phyloP scores from a whole-genome alignment of 2,797 vertebrate species.

The Sphaeramia orbicularis region DNA sequence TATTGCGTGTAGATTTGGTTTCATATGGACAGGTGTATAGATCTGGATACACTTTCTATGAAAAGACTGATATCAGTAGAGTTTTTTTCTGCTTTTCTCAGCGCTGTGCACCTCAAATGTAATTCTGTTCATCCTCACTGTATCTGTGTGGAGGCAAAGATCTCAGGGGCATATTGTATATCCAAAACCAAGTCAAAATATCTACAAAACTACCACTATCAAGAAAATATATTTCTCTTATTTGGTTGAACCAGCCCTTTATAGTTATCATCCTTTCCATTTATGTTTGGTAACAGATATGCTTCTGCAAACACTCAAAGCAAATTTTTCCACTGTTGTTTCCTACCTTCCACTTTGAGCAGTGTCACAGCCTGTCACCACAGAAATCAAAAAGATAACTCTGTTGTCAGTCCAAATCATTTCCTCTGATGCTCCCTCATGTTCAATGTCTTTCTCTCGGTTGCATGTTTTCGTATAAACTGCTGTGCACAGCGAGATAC shows the following conservation, averaged over 20 bases:
- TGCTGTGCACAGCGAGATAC: slow-evolving; percentile 70
- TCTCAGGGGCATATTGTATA: slow-evolving; percentile 13
- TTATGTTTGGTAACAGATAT: slow-evolving; percentile 38
- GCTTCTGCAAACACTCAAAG: slow-evolving; percentile 45
- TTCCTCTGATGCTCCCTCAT: slow-evolving; percentile 67
- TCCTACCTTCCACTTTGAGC: slow-evolving; percentile 57
- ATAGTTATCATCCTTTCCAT: slow-evolving; percentile 14
- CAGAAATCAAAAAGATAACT: slow-evolving; percentile 63
- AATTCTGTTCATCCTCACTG: slow-evolving; percentile 5
- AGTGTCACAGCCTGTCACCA: slow-evolving; percentile 71
- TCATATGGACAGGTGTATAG: slow-evolving; percentile 10
- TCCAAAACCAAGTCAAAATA: not conserved
- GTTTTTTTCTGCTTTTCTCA: not conserved
- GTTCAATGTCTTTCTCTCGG: slow-evolving; percentile 56
- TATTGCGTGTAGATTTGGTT: not conserved
- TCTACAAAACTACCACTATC: slow-evolving; percentile 2
- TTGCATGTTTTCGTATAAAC: slow-evolving; percentile 61
- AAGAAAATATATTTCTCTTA: slow-evolving; percentile 7
- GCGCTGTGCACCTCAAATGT: not conserved
- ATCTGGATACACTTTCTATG: not conserved
- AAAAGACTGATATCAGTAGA: not conserved
- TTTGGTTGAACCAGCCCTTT: slow-evolving; percentile 16
- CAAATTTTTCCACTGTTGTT: slow-evolving; percentile 45
- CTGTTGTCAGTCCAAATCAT: slow-evolving; percentile 79
- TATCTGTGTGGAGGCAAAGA: not conserved